Base-by-base conservation (phyloP, 2,113 vertebrate species). In the Burhinus oedicnemus region DNA sequence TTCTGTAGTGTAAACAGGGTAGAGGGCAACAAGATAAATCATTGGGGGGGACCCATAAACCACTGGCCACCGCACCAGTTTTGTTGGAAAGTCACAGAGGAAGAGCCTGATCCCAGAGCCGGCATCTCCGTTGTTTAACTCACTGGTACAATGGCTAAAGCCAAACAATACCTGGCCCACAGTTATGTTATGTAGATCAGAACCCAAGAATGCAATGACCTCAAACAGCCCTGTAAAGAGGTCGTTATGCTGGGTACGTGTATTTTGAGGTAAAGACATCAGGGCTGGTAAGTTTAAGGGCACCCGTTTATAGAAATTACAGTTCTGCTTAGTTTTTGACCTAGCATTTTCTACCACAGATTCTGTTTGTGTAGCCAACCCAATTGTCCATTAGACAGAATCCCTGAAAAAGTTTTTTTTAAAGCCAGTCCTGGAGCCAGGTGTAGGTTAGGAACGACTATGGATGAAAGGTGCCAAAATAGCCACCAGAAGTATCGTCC, bases 121-220 rank as follows among this genome's bases (percentile, higher is more conserved):
- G 54, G 54, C 26, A 7, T 8, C 69, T 14, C 26, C 11, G 1
- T 6, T 9, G 5, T 15, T 68, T 7, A 62, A 20, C 44, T 44
- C 36, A 4, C 36, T 3, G 22, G 8, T 27, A 7, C 38, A 8
- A 7, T 3, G 27, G 27, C 12, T 0, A 20, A 62, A 64, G 40
- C 71, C 34, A 21, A 21, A n/a, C 36, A 27, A 4, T 5, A 25
- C 29, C 64, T 6, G 32, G 8, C 19, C 47, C 71, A 16, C 29
- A 1, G 19, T 36, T 70, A 23, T 0, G 1, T n/a, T 12, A 25
- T 9, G 5, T 15, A 13, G 38, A 19, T 27, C 14, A 27, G 30
- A 54, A 1, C 5, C 8, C 3, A 18, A 23, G 47, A 26, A 22
- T 6, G 26, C 29, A 38, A 12, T 4, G 2, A 8, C 26, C 44